Conservation (phyloP, 2,113 vertebrate species). For the Menidia beryllina region DNA sequence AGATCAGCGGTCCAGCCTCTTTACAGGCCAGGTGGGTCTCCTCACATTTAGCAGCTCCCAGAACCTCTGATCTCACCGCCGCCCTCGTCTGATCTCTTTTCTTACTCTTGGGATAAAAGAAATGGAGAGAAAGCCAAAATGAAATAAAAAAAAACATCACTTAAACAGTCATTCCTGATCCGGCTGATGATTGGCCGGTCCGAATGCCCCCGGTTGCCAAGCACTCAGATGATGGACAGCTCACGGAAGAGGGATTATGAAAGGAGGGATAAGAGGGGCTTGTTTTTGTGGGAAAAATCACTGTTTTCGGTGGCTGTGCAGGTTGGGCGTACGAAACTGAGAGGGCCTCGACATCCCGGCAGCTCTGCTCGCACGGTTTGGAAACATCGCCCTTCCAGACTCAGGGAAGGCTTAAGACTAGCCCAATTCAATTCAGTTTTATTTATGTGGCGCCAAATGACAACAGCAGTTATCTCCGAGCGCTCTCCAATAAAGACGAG, state of each 20-base stretch:
- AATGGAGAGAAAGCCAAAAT: too few relatives aligned
- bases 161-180: slow-evolving; percentile 35
- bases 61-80: slow-evolving; percentile 14
- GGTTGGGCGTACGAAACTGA: background rate
- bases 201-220: slow-evolving; percentile 38
- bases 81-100: background rate
- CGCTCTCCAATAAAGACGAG: too few relatives aligned
- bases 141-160: slow-evolving; percentile 14
- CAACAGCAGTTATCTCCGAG: too few relatives aligned
- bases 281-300: slow-evolving; percentile 63
- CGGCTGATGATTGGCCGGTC: slow-evolving; percentile 48
- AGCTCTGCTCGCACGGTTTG: slow-evolving; percentile 25
- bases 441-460: too few relatives aligned
- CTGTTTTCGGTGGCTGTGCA: slow-evolving; percentile 17
- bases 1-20: background rate
- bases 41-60: slow-evolving; percentile 7
- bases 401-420: too few relatives aligned
- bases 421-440: too few relatives aligned
- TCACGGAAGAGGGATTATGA: slow-evolving; percentile 62
- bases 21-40: background rate
- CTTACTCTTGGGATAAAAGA: slow-evolving; percentile 10
- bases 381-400: too few relatives aligned
- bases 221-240: slow-evolving; percentile 65
- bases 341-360: slow-evolving; percentile 32
- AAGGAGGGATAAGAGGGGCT: slow-evolving; percentile 51